phyloP scores from a whole-genome alignment of 1,140 invertebrate genomes.

The Riptortus pedestris region DNA sequence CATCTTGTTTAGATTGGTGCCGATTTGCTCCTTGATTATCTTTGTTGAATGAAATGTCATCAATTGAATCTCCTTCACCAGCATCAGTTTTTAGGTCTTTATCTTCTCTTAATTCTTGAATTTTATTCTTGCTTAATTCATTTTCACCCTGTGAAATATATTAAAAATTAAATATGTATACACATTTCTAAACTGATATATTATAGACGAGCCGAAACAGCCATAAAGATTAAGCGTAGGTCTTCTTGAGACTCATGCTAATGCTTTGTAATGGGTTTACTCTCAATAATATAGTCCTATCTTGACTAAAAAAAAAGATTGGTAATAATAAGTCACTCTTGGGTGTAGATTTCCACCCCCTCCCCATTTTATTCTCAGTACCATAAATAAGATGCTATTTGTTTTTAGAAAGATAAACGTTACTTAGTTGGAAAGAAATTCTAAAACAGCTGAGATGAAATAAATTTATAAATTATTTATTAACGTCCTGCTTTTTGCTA shows the following conservation, averaged over 20 bases:
- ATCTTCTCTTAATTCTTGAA: not conserved
- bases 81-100: not conserved
- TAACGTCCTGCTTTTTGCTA: too few species aligned
- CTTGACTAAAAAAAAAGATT: not conserved
- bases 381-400: too few species aligned
- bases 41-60: conserved; percentile 19
- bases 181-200: not conserved
- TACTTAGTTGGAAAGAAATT: too few species aligned
- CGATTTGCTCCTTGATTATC: conserved; percentile 8
- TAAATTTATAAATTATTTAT: too few species aligned
- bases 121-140: not conserved
- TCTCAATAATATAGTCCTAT: not conserved
- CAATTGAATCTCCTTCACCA: not conserved
- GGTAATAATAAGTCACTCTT: not conserved
- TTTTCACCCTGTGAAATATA: not conserved
- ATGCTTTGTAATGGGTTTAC: not conserved
- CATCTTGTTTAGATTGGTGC: conserved; percentile 11
- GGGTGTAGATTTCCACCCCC: too few species aligned
- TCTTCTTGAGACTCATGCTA: not conserved
- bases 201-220: too few species aligned
- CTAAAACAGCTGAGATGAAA: too few species aligned
- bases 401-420: too few species aligned
- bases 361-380: too few species aligned
- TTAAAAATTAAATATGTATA: not conserved
- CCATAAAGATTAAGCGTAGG: not conserved